Evolutionary conservation across 2,888 invertebrate species (phyloP), one percentile per base, ranked within the genome.

Genomic region (Dexiosoma caninum): DNA sequence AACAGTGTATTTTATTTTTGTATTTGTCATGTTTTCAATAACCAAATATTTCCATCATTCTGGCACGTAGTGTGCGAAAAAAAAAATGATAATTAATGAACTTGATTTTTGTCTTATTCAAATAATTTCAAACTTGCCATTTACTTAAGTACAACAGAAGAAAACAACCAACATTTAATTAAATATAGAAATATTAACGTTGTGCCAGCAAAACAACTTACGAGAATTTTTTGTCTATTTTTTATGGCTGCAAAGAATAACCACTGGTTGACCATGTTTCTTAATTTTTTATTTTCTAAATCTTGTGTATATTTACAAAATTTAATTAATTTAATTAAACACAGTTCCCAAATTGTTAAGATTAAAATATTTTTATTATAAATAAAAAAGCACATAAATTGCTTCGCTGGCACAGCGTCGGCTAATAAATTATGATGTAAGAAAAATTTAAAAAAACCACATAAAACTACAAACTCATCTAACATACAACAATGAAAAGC

Each of bases 361-460:
- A n/a, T n/a, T n/a, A n/a, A n/a, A n/a, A n/a, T n/a, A n/a, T n/a
- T 27, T 27, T 3, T 27, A 6, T 27, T 27, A 6, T 6, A 27
- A 27, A 27, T 6, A 27, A 27, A 27, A 27, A 27, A 27, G 27
- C 6, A n/a, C 27, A 27, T 27, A 27, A 27, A 27, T 27, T 27
- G 27, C 6, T 27, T 27, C 27, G 6, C 6, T 27, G 27, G 27
- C 27, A 27, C 3, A 5, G 27, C 27, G 27, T 27, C 27, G 27
- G 4, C 3, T 6, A 27, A 27, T 8, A 32, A 51, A 51, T 10
- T 35, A 59, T 67, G 40, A 67, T 66, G 75, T 51, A 57, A 75
- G 23, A 46, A 53, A 74, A 55, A 74, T 10, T 19, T 59, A 57
- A 27, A 10, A 9, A 21, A 16, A 27, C 5, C 2, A 19, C 27